Percentiles rank a stretch among this genome's conserved stretches.
These are phyloP conservation scores for Sycophila sp. DNA, from an alignment of 1,140 invertebrate genomes.

Conservation along the genomic window DNA sequence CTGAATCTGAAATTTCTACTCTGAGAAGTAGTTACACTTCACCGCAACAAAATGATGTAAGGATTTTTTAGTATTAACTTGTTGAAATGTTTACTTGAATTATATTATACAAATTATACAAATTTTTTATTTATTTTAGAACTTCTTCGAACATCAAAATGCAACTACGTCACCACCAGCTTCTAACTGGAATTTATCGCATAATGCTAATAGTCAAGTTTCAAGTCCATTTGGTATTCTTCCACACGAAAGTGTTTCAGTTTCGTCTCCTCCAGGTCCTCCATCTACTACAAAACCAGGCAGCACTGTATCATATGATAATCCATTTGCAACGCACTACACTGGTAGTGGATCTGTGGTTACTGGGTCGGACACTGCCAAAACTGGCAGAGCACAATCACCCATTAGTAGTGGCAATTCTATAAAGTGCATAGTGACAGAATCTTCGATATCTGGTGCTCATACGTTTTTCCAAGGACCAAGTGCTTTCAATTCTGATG, in stretches of 20 bases:
- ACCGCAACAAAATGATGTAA: conserved; percentile 60
- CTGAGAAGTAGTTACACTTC: conserved; percentile 70
- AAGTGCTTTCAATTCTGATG: conserved; percentile 63
- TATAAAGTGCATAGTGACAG: not conserved
- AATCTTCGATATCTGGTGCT: conserved; percentile 51
- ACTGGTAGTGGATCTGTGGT: conserved; percentile 66
- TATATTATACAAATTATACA: not conserved
- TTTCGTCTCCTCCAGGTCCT: conserved; percentile 72
- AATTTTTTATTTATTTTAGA: conserved; percentile 24
- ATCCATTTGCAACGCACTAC: conserved; percentile 75
- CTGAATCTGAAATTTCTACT: conserved; percentile 69
- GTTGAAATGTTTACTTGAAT: not conserved
- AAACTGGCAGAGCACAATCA: conserved; percentile 46
- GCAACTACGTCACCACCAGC: conserved; percentile 65
- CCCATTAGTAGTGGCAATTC: conserved; percentile 48
- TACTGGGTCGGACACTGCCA: conserved; percentile 63
- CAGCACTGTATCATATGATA: conserved; percentile 69
- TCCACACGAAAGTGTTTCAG: conserved; percentile 79
- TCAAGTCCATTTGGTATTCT: conserved; percentile 80
- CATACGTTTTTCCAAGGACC: conserved; percentile 73
- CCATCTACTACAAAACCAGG: conserved; percentile 65
- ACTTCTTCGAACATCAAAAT: conserved; percentile 74
- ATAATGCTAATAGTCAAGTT: conserved; percentile 73
- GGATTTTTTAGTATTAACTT: not conserved
- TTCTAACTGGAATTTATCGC: conserved; percentile 68